Evolutionary conservation across 2,113 vertebrate species (phyloP).

Genomic region (Baryphthengus martii): DNA sequence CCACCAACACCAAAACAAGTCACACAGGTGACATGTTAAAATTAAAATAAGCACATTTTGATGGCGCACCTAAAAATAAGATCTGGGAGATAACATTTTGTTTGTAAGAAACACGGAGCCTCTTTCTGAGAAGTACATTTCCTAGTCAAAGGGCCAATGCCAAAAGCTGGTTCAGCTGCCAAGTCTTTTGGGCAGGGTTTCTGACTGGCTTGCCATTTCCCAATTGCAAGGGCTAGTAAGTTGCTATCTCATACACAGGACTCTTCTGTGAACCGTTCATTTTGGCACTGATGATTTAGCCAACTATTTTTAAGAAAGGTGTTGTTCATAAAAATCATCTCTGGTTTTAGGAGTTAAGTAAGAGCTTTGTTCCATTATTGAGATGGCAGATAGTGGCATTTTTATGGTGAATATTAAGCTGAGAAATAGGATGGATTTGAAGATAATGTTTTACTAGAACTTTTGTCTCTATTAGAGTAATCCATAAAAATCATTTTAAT

Average conservation of each 20-base stretch:
- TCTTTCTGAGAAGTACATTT: background rate
- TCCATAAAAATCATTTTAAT: background rate
- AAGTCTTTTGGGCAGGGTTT: background rate
- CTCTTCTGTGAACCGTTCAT: background rate
- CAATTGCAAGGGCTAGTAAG: background rate
- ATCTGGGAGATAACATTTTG: background rate
- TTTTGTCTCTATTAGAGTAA: background rate
- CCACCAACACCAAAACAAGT: background rate
- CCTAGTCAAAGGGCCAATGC: background rate
- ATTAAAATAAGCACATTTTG: background rate
- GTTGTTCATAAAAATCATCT: background rate
- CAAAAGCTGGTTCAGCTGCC: background rate
- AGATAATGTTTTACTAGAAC: background rate
- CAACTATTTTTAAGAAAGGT: background rate
- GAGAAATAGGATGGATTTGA: background rate
- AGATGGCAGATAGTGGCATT: background rate
- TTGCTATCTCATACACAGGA: background rate
- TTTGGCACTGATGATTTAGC: background rate
- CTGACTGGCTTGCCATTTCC: background rate
- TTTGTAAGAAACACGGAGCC: background rate
- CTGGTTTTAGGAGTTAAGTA: background rate
- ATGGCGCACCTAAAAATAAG: background rate
- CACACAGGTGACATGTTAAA: background rate
- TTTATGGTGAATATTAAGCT: background rate
- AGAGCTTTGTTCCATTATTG: background rate